Evolutionary conservation across 2,888 invertebrate species (phyloP), one percentile per base, ranked within the genome.

Genomic region (Kuschelorhynchus macadamiae): DNA sequence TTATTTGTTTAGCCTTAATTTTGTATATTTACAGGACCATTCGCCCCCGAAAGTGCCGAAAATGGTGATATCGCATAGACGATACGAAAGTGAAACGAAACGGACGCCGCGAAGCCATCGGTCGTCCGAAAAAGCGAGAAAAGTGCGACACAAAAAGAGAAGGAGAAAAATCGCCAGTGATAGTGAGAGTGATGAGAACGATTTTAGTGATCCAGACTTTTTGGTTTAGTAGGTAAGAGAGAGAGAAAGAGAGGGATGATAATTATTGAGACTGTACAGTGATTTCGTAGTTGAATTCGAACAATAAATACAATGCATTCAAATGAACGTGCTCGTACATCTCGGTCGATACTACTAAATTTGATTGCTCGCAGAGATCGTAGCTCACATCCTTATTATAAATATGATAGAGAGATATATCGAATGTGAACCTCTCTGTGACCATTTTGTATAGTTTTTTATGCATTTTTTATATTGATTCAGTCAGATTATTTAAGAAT

Each of bases 111-210:
- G 82, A 71, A 79, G 80, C 36, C 83, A 82, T 74, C 81, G 81
- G 74, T 76, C 81, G 47, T 77, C 83, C 50, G 85, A 85, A 70
- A 84, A 84, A 77, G 80, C 81, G 74, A 84, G 82, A 80, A 85
- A 84, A 78, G 84, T 84, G 72, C 82, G 83, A 75, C 84, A 85
- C 75, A 85, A 85, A 82, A 88, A 88, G 80, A 88, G 88, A 79
- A 85, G 87, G 71, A 86, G 86, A 83, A 86, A 85, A 78, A 81
- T 86, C 55, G 81, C 84, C 59, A 86, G 86, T 74, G 87, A 87
- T 70, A 88, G 88, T 70, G 90, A 90, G 71, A 88, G 88, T 82
- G 76, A 71, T 47, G 90, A 88, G 75, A 89, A 89, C 78, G 88
- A 90, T 81, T 87, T 83, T 81, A 90, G 90, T 85, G 90, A 90